A percentile compares a stretch with the other conserved stretches of the same genome.
Evolutionary conservation across 64 coral and sea anemone species (phyloP).

Genomic region (Stichodactyla mertensii): DNA sequence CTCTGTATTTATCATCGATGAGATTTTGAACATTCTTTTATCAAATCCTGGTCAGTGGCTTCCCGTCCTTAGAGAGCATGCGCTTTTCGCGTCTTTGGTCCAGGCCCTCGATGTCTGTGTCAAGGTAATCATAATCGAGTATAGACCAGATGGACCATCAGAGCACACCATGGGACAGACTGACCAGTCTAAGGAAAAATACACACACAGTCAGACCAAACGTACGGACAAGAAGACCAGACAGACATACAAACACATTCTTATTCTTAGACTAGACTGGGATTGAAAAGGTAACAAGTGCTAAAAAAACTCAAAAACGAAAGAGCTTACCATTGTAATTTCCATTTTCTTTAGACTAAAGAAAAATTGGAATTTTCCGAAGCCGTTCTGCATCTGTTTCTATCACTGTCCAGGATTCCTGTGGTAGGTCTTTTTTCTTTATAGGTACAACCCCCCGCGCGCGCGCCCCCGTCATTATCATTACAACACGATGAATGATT

Average conservation of each 20-base stretch:
- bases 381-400: constrained; percentile 80
- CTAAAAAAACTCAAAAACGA: neutral
- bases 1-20: constrained; percentile 83
- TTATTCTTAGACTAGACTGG: too few species aligned
- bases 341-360: constrained; percentile 39
- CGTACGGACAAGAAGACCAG: too few species aligned
- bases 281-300: too few species aligned
- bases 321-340: neutral
- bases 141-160: neutral
- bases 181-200: too few species aligned
- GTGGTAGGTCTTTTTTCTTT: constrained; percentile 35
- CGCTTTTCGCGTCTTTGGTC: constrained; percentile 80
- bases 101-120: constrained; percentile 79
- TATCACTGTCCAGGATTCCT: constrained; percentile 80
- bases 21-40: constrained; percentile 84
- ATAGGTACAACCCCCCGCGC: too few species aligned
- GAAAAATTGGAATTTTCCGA: constrained; percentile 84
- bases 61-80: constrained; percentile 93
- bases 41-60: constrained; percentile 89
- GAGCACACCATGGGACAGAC: neutral
- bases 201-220: too few species aligned
- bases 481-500: too few species aligned
- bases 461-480: neutral
- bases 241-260: too few species aligned
- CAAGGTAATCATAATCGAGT: constrained; percentile 26